phyloP scores from a whole-genome alignment of 2,797 vertebrate species.

The Geotrypetes seraphini region DNA sequence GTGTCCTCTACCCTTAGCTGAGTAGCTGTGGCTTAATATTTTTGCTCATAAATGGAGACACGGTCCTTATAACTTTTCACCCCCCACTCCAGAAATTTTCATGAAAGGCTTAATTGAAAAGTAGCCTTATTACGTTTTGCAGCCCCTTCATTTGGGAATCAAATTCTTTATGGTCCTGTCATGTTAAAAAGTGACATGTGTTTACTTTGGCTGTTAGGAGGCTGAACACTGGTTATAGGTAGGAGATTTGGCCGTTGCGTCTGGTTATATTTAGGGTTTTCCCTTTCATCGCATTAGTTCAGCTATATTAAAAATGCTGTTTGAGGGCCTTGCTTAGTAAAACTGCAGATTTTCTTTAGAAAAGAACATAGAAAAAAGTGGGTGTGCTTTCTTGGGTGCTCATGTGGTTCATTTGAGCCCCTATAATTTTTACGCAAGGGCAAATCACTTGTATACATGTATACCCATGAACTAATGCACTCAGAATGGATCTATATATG shows the following conservation, averaged over 20 bases:
- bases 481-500: too few relatives aligned
- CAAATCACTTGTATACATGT: conserved; percentile 16
- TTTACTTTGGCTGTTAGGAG: conserved; percentile 48
- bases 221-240: conserved; percentile 43
- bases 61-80: too few relatives aligned
- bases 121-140: conserved; percentile 41
- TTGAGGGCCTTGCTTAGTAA: conserved; percentile 29
- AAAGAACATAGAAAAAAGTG: too few relatives aligned
- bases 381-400: too few relatives aligned
- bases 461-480: too few relatives aligned
- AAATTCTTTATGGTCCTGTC: conserved; percentile 42
- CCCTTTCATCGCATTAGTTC: conserved; percentile 56
- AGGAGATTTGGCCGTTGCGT: conserved; percentile 51
- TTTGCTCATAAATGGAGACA: too few relatives aligned
- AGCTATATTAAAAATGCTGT: conserved; percentile 28
- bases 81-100: conserved; percentile 11
- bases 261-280: conserved; percentile 49
- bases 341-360: conserved; percentile 18
- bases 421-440: too few relatives aligned
- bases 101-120: conserved; percentile 39
- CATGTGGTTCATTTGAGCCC: too few relatives aligned
- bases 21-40: too few relatives aligned
- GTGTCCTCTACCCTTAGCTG: too few relatives aligned
- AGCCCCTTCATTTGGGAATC: conserved; percentile 35
- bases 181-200: conserved; percentile 48